Conservation (phyloP, 2,888 invertebrate genomes). For the Cheilosia scutellata region DNA sequence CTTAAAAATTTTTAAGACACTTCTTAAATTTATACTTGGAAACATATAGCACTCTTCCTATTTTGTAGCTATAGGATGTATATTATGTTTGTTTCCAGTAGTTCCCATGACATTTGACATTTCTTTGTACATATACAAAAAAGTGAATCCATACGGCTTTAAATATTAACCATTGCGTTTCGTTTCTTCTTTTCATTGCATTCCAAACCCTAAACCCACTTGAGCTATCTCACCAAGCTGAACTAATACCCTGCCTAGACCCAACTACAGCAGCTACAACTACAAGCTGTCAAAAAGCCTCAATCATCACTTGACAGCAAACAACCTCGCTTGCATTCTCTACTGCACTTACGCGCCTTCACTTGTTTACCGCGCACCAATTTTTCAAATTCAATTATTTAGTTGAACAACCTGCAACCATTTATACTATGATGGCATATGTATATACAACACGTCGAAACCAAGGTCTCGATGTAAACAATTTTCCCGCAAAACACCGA, state of each 20-base stretch:
- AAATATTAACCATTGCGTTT: no score
- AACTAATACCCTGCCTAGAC: background rate
- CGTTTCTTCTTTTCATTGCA: background rate
- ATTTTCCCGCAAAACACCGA: constrained; percentile 47
- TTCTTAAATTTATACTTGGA: no score
- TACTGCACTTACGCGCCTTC: constrained; percentile 2
- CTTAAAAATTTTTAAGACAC: no score
- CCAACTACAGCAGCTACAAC: background rate
- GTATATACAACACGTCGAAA: constrained; percentile 21
- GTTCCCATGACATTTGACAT: no score
- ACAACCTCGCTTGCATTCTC: constrained; percentile 9
- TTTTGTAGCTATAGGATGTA: no score
- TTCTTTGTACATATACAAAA: no score
- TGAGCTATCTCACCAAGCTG: background rate
- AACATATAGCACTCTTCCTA: no score
- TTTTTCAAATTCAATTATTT: constrained; percentile 23
- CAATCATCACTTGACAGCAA: constrained; percentile 29
- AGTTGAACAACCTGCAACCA: constrained; percentile 59
- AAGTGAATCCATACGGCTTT: no score
- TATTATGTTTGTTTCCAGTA: no score
- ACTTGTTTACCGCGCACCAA: constrained; percentile 10
- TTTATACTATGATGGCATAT: constrained; percentile 8
- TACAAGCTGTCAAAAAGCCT: constrained; percentile 4
- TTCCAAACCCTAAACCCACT: background rate
- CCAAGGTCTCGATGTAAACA: constrained; percentile 64